Conservation (phyloP, 2,113 vertebrate genomes). For the Podarcis muralis region DNA sequence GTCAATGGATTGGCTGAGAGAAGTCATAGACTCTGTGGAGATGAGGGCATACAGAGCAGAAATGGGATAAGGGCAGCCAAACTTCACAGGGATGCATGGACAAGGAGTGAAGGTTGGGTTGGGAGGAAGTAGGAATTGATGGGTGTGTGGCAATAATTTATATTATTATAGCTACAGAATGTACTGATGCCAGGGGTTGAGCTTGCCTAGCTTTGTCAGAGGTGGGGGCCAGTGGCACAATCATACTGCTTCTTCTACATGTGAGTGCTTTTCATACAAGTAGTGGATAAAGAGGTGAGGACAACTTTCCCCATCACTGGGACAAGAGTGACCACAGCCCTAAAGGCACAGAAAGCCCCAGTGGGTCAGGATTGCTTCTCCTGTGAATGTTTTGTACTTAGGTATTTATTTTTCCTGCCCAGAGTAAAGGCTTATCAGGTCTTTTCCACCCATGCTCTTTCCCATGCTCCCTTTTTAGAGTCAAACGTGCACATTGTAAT, state of each 20-base stretch:
- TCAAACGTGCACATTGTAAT: background rate
- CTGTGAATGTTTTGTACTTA: background rate
- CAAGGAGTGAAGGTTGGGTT: background rate
- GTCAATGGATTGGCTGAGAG: background rate
- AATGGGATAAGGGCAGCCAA: background rate
- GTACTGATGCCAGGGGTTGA: no score
- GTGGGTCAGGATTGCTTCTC: background rate
- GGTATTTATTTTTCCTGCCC: no score
- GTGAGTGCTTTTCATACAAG: background rate
- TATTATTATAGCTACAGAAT: no score
- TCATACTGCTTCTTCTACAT: background rate
- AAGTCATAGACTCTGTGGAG: background rate
- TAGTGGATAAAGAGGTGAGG: background rate
- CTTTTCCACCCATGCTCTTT: background rate
- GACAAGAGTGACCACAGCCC: background rate
- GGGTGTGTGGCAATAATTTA: background rate
- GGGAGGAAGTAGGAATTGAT: background rate
- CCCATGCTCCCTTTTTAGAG: background rate
- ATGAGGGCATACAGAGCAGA: background rate
- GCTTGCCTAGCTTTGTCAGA: background rate
- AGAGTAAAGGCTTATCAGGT: background rate
- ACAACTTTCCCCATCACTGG: background rate
- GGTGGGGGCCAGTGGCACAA: background rate
- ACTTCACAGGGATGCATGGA: background rate
- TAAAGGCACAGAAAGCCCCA: background rate